phyloP scores from a whole-genome alignment of 2,797 vertebrate species.

The Pelobates cultripes region DNA sequence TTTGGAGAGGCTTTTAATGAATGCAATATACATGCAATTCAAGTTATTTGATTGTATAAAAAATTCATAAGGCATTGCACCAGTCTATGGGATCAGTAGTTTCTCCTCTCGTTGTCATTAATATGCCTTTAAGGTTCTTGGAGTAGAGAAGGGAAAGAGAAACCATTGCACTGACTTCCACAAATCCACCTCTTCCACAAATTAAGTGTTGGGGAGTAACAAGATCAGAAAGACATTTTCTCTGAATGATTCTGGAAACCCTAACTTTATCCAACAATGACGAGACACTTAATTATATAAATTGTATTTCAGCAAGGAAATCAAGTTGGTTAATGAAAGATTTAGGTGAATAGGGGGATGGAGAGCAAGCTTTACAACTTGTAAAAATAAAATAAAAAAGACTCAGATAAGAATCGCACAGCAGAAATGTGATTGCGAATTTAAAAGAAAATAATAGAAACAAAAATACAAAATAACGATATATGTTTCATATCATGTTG shows the following conservation, averaged over 20 bases:
- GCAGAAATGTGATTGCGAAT: no score
- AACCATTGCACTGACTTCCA: constrained; percentile 93
- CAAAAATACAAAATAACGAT: no score
- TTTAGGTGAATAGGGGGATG: no score
- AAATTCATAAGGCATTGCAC: constrained; percentile 93
- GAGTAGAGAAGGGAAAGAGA: constrained; percentile 71
- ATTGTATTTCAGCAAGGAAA: constrained; percentile 81
- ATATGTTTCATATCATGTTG: no score
- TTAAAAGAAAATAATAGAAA: no score
- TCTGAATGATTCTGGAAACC: constrained; percentile 94
- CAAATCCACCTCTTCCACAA: constrained; percentile 93
- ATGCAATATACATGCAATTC: constrained; percentile 92
- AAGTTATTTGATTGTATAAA: constrained; percentile 92
- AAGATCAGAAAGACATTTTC: constrained; percentile 93
- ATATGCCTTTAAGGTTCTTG: constrained; percentile 86
- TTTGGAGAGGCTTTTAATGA: constrained; percentile 45
- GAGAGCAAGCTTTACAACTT: background rate
- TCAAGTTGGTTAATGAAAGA: constrained; percentile 1
- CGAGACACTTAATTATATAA: constrained; percentile 96
- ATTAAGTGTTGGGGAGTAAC: constrained; percentile 84
- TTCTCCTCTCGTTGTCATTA: constrained; percentile 89
- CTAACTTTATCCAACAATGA: constrained; percentile 92
- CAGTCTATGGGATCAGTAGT: constrained; percentile 83
- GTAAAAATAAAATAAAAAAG: background rate
- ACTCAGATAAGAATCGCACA: no score